Conservation (phyloP, 2,113 vertebrate species). For the Heptranchias perlo region DNA sequence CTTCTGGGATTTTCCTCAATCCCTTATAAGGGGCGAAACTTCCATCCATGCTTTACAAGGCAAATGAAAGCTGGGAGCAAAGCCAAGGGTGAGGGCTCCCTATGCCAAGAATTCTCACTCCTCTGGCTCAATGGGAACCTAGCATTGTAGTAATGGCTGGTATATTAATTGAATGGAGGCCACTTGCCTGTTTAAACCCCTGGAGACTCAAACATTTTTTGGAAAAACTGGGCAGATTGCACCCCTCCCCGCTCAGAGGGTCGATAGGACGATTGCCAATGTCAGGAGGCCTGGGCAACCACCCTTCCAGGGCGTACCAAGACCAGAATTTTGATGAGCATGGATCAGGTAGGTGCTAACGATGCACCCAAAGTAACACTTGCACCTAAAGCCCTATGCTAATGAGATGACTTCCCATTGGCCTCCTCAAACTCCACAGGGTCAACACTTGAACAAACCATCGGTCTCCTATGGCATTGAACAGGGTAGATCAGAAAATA, state of each 20-base stretch:
- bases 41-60: not conserved
- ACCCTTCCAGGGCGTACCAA: not conserved
- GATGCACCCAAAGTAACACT: not conserved
- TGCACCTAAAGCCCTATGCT: not conserved
- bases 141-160: not conserved
- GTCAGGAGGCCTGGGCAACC: not conserved
- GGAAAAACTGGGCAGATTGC: not conserved
- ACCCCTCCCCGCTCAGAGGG: not conserved
- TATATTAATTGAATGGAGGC: not conserved
- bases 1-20: not conserved
- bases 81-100: not conserved
- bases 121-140: not conserved
- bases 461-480: not conserved
- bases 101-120: not conserved
- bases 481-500: not conserved
- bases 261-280: not conserved
- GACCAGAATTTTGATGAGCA: not conserved
- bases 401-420: not conserved
- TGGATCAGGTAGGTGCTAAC: not conserved
- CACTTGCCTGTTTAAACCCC: not conserved
- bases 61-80: not conserved
- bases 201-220: not conserved
- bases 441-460: not conserved
- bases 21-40: not conserved
- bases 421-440: not conserved